Conservation (phyloP, 1,140 invertebrate species). For the Ips nitidus region DNA sequence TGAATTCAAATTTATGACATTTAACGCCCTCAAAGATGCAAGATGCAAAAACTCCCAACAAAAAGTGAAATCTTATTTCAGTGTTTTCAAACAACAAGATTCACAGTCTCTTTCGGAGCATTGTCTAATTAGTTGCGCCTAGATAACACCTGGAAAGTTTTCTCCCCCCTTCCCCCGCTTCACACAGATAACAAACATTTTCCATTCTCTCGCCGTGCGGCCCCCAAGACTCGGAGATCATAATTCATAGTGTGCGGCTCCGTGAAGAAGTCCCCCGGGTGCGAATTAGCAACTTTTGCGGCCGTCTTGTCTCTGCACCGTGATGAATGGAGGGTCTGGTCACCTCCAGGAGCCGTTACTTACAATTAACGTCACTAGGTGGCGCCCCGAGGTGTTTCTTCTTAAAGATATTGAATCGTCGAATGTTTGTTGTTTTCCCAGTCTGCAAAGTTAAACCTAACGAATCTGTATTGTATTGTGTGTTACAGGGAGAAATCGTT, state of each 20-base stretch:
- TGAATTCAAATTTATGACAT: too few species aligned
- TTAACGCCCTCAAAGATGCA: too few species aligned
- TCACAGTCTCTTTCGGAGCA: too few species aligned
- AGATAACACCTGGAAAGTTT: slow-evolving; percentile 11
- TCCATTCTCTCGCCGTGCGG: slow-evolving; percentile 13
- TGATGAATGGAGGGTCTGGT: slow-evolving; percentile 25
- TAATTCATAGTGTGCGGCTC: slow-evolving; percentile 27
- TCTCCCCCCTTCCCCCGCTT: background rate
- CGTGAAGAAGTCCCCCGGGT: slow-evolving; percentile 28
- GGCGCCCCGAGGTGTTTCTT: slow-evolving; percentile 14
- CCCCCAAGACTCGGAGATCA: slow-evolving; percentile 25
- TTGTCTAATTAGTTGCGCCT: slow-evolving; percentile 6
- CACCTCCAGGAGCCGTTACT: slow-evolving; percentile 26
- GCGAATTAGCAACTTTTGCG: slow-evolving; percentile 34
- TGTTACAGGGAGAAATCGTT: background rate
- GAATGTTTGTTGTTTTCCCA: background rate
- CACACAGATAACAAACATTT: slow-evolving; percentile 20
- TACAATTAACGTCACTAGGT: slow-evolving; percentile 31
- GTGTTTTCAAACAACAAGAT: too few species aligned
- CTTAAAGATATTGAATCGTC: slow-evolving; percentile 1
- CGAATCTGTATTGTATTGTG: background rate
- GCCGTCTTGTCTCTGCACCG: slow-evolving; percentile 13
- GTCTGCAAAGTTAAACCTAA: background rate
- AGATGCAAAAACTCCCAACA: too few species aligned
- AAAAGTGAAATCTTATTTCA: too few species aligned